Percentiles rank a stretch among this genome's conserved stretches.
Conservation (phyloP, 2,888 invertebrate genomes). For the Pheosia tremula region DNA sequence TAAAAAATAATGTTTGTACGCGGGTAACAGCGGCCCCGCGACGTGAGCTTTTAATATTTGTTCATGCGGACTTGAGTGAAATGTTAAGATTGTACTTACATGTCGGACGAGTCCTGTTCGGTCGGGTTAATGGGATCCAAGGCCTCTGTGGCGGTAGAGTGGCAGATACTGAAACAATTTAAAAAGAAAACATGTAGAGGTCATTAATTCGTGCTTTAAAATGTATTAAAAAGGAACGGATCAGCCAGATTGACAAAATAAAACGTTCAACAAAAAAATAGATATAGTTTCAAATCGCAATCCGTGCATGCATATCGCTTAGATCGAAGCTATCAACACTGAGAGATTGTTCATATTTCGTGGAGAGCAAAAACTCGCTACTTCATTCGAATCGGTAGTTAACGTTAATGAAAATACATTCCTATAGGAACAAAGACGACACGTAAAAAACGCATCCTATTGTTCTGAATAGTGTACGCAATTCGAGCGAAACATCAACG, state of each 20-base stretch:
- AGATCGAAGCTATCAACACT: constrained; percentile 32
- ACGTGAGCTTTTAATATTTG: constrained; percentile 29
- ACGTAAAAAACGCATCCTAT: constrained; percentile 47
- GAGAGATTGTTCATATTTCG: constrained; percentile 30
- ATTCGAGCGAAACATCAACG: constrained; percentile 47
- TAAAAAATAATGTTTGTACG: constrained; percentile 44
- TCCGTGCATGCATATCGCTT: constrained; percentile 38
- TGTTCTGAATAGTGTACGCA: constrained; percentile 50
- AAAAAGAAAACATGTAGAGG: constrained; percentile 35
- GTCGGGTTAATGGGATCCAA: constrained; percentile 96
- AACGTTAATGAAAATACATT: constrained; percentile 45
- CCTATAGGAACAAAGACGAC: constrained; percentile 45
- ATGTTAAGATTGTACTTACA: constrained; percentile 87
- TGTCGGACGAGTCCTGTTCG: constrained; percentile 94
- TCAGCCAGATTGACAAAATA: constrained; percentile 6
- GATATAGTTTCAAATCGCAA: constrained; percentile 36
- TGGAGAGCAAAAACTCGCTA: constrained; percentile 38
- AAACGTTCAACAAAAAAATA: background rate
- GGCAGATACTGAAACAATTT: constrained; percentile 92
- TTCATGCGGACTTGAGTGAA: constrained; percentile 22
- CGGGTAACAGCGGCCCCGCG: constrained; percentile 28
- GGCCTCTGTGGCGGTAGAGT: constrained; percentile 96
- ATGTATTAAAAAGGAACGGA: constrained; percentile 21
- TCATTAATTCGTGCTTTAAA: background rate
- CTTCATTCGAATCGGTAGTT: constrained; percentile 36